These are phyloP conservation scores for Microcebus jonahi DNA, from an alignment of 2,113 vertebrate species.

Conservation along the genomic window DNA sequence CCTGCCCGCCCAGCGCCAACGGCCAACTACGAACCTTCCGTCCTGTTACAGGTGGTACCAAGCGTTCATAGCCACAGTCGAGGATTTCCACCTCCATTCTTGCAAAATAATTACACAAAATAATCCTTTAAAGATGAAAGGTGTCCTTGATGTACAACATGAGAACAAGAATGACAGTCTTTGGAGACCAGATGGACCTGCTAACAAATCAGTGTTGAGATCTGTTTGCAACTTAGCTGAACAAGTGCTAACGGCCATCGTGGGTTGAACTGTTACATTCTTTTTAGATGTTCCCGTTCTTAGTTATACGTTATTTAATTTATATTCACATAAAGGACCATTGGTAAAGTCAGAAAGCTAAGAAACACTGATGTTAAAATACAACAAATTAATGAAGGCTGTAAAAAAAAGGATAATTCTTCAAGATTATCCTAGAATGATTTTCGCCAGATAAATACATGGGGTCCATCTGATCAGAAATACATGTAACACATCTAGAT, in stretches of 20 bases:
- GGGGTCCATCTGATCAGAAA: constrained; percentile 45
- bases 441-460: constrained; percentile 52
- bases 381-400: constrained; percentile 58
- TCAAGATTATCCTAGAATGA: constrained; percentile 37
- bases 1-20: too few relatives aligned
- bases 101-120: background rate
- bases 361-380: constrained; percentile 64
- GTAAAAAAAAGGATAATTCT: constrained; percentile 57
- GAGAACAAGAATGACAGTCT: background rate
- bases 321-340: constrained; percentile 32
- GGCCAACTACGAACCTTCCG: background rate
- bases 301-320: constrained; percentile 52
- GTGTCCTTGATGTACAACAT: background rate
- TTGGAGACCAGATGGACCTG: background rate
- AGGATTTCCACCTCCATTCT: background rate
- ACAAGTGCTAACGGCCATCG: background rate
- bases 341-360: constrained; percentile 50
- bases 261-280: background rate
- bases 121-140: background rate
- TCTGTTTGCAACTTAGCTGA: constrained; percentile 33
- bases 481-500: background rate
- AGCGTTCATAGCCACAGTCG: accelerated
- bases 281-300: constrained; percentile 41
- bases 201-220: constrained; percentile 35
- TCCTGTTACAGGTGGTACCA: background rate